phyloP scores from a whole-genome alignment of 2,113 vertebrate genomes.

The Dicerorhinus sumatrensis region DNA sequence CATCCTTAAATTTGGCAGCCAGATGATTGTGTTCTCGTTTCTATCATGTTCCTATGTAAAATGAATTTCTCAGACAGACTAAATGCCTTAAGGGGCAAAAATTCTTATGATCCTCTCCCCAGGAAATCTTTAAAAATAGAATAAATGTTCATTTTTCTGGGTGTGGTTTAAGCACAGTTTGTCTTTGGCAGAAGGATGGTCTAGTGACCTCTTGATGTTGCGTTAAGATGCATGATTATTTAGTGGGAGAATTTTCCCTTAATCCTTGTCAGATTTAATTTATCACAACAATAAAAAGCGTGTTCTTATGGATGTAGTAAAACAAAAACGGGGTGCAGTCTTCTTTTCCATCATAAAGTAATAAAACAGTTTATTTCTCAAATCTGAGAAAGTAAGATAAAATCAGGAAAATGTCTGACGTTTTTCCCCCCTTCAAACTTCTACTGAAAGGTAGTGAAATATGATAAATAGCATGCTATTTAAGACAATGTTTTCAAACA shows the following conservation, averaged over 20 bases:
- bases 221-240: slow-evolving; percentile 9
- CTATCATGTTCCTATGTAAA: slow-evolving; percentile 53
- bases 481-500: slow-evolving; percentile 28
- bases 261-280: slow-evolving; percentile 63
- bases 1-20: slow-evolving; percentile 28
- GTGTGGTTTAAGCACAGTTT: slow-evolving; percentile 51
- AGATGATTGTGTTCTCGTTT: not conserved
- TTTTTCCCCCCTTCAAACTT: not conserved
- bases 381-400: slow-evolving; percentile 43
- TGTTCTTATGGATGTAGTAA: not conserved
- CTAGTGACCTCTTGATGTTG: not conserved
- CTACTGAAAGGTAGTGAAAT: not conserved
- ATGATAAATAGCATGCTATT: not conserved
- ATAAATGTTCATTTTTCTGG: slow-evolving; percentile 58
- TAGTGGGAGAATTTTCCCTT: slow-evolving; percentile 37
- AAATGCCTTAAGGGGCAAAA: slow-evolving; percentile 63
- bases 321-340: not conserved
- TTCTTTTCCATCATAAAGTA: slow-evolving; percentile 45
- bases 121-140: slow-evolving; percentile 76
- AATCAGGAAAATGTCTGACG: not conserved
- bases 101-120: slow-evolving; percentile 26
- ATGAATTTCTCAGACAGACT: slow-evolving; percentile 66
- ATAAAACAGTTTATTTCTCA: slow-evolving; percentile 54
- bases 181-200: not conserved
- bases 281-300: not conserved